Evolutionary conservation across 2,113 vertebrate genomes (phyloP).

Genomic region (Clarias batrachus): DNA sequence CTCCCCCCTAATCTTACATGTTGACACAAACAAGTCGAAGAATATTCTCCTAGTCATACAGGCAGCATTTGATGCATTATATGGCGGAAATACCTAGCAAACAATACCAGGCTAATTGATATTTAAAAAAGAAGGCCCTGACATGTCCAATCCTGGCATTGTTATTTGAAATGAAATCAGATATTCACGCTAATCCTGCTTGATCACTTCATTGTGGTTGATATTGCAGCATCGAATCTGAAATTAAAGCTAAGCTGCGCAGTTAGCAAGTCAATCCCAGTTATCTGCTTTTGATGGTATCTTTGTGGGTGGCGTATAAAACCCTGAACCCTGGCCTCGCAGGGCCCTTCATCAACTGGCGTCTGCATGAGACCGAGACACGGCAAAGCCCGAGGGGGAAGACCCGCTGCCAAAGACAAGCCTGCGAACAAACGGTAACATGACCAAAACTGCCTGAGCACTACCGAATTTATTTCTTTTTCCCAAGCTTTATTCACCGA

Average conservation of each 20-base stretch:
- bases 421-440: constrained; percentile 86
- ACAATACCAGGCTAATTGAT: neutral
- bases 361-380: constrained; percentile 69
- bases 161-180: neutral
- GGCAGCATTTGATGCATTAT: neutral
- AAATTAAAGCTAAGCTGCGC: neutral
- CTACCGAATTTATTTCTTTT: constrained; percentile 87
- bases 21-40: neutral
- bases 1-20: neutral
- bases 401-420: constrained; percentile 79
- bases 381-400: constrained; percentile 75
- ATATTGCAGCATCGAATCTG: neutral
- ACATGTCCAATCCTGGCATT: neutral
- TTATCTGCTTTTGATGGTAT: constrained; percentile 24
- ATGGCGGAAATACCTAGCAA: neutral
- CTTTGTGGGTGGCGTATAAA: constrained; percentile 36
- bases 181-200: neutral
- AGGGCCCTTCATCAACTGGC: constrained; percentile 52
- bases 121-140: neutral
- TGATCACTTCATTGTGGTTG: neutral
- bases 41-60: neutral
- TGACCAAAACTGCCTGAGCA: constrained; percentile 80
- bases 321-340: constrained; percentile 38
- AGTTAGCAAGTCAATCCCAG: constrained; percentile 1
- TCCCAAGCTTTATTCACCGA: constrained; percentile 80